phyloP scores from a whole-genome alignment of 2,888 invertebrate genomes.

The Sicus ferrugineus region DNA sequence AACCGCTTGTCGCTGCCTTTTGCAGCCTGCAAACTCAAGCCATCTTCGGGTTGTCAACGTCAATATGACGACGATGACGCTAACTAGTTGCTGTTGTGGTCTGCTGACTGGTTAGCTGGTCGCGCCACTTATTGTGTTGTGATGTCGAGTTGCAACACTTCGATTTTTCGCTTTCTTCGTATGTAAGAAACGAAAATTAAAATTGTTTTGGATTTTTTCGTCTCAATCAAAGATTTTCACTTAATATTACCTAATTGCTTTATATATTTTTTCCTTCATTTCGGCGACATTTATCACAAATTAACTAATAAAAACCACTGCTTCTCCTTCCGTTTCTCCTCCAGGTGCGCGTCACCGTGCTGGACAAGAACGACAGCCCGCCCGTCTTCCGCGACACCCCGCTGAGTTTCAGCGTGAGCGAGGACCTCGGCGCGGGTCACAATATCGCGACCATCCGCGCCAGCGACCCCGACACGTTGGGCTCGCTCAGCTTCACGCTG shows the following conservation, averaged over 20 bases:
- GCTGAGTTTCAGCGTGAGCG: conserved; percentile 79
- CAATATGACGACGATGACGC: too few relatives aligned
- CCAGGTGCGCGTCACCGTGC: conserved; percentile 84
- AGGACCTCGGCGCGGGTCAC: conserved; percentile 85
- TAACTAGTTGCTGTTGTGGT: background rate
- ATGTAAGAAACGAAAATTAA: background rate
- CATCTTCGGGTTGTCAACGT: too few relatives aligned
- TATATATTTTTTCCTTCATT: background rate
- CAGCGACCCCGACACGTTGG: conserved; percentile 85
- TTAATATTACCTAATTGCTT: background rate
- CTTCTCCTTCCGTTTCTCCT: background rate
- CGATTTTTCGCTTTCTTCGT: too few relatives aligned
- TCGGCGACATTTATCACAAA: background rate
- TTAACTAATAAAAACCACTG: background rate
- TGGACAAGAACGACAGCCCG: conserved; percentile 96
- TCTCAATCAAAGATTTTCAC: background rate
- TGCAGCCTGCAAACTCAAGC: too few relatives aligned
- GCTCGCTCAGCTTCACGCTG: conserved; percentile 78
- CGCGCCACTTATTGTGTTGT: background rate
- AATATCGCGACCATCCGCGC: conserved; percentile 80
- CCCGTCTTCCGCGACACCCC: conserved; percentile 83
- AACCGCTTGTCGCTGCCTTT: too few relatives aligned
- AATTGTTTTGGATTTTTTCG: background rate
- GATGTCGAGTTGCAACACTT: too few relatives aligned
- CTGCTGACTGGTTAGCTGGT: background rate